These are phyloP conservation scores for Drosophila kuntzei DNA, from an alignment of 2,888 invertebrate genomes.

Conservation along the genomic window DNA sequence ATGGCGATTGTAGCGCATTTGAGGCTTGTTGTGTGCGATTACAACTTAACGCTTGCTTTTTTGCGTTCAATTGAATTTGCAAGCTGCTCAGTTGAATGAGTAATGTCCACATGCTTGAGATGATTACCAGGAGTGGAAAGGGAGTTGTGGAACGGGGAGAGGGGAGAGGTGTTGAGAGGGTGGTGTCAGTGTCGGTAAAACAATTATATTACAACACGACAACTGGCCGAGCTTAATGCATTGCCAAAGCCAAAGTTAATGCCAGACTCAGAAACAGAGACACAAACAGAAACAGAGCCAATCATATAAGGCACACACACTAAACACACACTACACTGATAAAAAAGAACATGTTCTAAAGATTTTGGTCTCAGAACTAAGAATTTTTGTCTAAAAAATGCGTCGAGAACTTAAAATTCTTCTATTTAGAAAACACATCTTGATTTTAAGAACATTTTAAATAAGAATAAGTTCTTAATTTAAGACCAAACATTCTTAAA, in stretches of 20 bases:
- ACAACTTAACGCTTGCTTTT: conserved; percentile 30
- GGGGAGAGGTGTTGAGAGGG: conserved; percentile 3
- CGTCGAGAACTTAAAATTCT: too few relatives aligned
- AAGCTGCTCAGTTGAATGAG: conserved; percentile 60
- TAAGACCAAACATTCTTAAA: too few relatives aligned
- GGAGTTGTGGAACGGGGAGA: not conserved
- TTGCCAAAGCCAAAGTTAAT: conserved; percentile 51
- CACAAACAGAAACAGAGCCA: too few relatives aligned
- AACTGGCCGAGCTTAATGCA: conserved; percentile 19
- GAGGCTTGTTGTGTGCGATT: conserved; percentile 26
- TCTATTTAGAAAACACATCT: too few relatives aligned
- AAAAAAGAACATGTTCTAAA: too few relatives aligned
- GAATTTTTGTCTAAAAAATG: too few relatives aligned
- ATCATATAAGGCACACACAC: conserved; percentile 49
- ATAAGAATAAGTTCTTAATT: too few relatives aligned
- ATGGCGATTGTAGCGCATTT: conserved; percentile 34
- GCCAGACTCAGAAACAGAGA: conserved; percentile 19
- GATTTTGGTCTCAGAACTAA: too few relatives aligned
- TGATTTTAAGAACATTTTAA: too few relatives aligned
- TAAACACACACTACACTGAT: conserved; percentile 7
- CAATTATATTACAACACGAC: conserved; percentile 45
- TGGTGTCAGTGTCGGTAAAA: conserved; percentile 60
- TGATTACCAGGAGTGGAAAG: conserved; percentile 30
- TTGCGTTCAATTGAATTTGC: conserved; percentile 63
- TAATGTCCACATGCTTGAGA: conserved; percentile 60